A percentile compares a stretch with the other conserved stretches of the same genome.
Evolutionary conservation across 1,140 invertebrate genomes (phyloP).

Genomic region (Sipha flava): DNA sequence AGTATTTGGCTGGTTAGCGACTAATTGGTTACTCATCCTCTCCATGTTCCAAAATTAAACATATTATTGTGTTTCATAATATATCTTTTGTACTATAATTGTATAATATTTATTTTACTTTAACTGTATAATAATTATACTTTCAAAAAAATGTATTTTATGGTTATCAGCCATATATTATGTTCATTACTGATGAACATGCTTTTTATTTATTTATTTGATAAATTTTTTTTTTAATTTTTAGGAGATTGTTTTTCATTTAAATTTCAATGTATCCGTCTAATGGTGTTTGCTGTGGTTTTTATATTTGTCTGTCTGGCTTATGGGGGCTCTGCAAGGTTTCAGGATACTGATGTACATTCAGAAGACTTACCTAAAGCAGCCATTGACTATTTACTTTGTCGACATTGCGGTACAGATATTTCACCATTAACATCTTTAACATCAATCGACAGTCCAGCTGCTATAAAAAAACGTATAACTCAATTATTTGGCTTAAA

Average conservation of each 20-base stretch:
- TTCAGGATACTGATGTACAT: not conserved
- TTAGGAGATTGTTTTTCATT: not conserved
- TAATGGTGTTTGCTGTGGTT: conserved; percentile 26
- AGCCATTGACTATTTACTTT: conserved; percentile 35
- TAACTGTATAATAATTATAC: not conserved
- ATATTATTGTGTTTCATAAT: too few species aligned
- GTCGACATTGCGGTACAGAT: conserved; percentile 36
- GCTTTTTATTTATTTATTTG: not conserved
- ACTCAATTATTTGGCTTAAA: conserved; percentile 36
- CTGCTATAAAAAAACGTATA: conserved; percentile 26
- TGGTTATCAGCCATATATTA: too few species aligned
- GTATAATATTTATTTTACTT: too few species aligned
- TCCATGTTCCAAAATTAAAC: too few species aligned
- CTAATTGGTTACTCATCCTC: too few species aligned
- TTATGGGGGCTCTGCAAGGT: not conserved
- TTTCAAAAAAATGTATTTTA: too few species aligned
- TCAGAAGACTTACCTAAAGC: not conserved
- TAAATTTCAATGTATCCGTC: conserved; percentile 27
- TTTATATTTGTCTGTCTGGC: conserved; percentile 1
- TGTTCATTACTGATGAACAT: not conserved
- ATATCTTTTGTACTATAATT: too few species aligned
- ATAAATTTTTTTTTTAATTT: not conserved
- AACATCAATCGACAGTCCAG: conserved; percentile 33
- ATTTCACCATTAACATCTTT: conserved; percentile 34
- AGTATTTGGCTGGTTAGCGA: too few species aligned